A percentile compares a stretch with the other conserved stretches of the same genome.
phyloP scores from a whole-genome alignment of 2,797 vertebrate species.

The Apogon hyalosoma region DNA sequence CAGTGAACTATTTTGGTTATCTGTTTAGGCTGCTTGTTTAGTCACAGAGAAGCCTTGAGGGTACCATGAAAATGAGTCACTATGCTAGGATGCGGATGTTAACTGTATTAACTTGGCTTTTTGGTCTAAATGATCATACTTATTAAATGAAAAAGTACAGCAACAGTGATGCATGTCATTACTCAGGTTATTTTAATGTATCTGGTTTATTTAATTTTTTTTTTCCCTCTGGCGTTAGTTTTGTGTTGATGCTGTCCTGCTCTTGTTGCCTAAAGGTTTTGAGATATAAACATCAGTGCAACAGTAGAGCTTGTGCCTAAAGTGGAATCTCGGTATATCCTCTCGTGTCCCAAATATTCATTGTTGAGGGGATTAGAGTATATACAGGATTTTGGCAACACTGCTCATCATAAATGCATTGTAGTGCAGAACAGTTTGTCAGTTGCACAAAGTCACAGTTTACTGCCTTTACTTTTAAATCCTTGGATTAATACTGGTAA shows the following conservation, averaged over 20 bases:
- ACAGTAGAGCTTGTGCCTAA: constrained; percentile 4
- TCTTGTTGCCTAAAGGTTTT: constrained; percentile 11
- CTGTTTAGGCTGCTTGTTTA: constrained; percentile 45
- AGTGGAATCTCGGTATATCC: constrained; percentile 11
- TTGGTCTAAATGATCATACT: background rate
- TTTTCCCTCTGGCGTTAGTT: background rate
- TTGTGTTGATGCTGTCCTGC: background rate
- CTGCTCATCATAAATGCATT: constrained; percentile 1
- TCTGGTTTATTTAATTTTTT: background rate
- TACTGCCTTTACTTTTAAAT: constrained; percentile 30
- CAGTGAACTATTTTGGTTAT: constrained; percentile 48
- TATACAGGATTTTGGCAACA: constrained; percentile 22
- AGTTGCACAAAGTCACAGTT: constrained; percentile 20
- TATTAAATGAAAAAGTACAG: background rate
- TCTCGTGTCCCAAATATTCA: constrained; percentile 42
- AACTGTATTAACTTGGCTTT: background rate
- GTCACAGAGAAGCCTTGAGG: constrained; percentile 27
- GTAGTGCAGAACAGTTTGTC: constrained; percentile 13
- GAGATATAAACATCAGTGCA: constrained; percentile 1
- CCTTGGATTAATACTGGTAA: constrained; percentile 48
- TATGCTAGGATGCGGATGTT: background rate
- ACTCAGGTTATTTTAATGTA: background rate
- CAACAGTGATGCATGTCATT: background rate
- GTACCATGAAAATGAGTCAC: constrained; percentile 45
- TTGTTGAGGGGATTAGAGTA: constrained; percentile 30